phyloP scores from a whole-genome alignment of 2,797 vertebrate species.

The Cyclopterus lumpus region DNA sequence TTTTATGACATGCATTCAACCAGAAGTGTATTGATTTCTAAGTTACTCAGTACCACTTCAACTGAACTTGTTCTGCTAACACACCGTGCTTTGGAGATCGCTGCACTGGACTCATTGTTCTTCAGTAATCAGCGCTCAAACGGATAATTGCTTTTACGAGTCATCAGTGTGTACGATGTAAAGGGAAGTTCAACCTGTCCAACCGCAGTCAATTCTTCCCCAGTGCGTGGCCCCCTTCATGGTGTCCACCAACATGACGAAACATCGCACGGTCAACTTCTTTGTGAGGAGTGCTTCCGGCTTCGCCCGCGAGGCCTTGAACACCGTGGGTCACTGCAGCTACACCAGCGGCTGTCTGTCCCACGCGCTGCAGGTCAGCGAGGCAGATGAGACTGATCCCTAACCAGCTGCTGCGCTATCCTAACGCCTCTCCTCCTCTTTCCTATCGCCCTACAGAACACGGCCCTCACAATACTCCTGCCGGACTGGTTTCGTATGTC shows the following conservation, averaged over 20 bases:
- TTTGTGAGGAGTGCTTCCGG: constrained; percentile 73
- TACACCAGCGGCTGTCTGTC: constrained; percentile 83
- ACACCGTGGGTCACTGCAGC: constrained; percentile 84
- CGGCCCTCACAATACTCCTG: constrained; percentile 66
- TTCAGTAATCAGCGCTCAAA: not conserved
- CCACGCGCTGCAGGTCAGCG: constrained; percentile 84
- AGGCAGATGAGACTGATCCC: constrained; percentile 5
- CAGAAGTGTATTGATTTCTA: not conserved
- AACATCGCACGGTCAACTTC: constrained; percentile 21
- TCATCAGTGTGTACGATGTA: not conserved
- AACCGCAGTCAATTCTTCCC: not conserved
- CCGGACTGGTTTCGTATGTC: constrained; percentile 80
- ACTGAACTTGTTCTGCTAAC: not conserved
- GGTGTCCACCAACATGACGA: constrained; percentile 84
- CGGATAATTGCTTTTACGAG: not conserved
- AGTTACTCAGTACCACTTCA: not conserved
- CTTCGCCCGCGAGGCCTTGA: constrained; percentile 81
- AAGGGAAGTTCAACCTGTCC: not conserved
- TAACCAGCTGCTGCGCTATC: no score
- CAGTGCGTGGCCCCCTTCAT: constrained; percentile 82
- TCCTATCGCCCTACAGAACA: constrained; percentile 55
- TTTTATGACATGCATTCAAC: not conserved
- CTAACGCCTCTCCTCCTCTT: constrained; percentile 2
- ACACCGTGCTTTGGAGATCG: not conserved
- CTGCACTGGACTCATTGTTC: not conserved